Evolutionary conservation across 2,797 vertebrate species (phyloP).

Genomic region (Tiaroga cobitis): DNA sequence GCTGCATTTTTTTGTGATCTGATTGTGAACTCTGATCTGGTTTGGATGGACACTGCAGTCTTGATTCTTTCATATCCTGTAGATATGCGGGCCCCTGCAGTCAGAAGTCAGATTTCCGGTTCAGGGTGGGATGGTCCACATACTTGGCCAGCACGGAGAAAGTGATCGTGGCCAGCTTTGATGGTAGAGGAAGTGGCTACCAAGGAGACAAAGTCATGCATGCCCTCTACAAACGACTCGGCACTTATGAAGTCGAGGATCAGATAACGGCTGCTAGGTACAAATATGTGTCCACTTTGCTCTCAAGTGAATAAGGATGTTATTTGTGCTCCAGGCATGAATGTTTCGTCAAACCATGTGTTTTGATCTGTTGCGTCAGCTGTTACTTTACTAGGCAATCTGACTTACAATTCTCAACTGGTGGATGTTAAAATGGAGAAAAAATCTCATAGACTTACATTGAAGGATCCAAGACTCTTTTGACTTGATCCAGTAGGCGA

Average conservation of each 20-base stretch:
- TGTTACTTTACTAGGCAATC: too few relatives aligned
- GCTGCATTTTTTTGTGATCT: background rate
- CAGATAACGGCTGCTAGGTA: constrained; percentile 92
- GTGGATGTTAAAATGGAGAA: background rate
- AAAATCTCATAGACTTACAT: background rate
- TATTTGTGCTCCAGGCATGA: background rate
- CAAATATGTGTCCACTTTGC: constrained; percentile 13
- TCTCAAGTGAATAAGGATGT: background rate
- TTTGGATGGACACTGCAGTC: background rate
- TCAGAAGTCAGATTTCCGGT: constrained; percentile 85
- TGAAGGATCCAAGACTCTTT: background rate
- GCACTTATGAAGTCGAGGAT: constrained; percentile 95
- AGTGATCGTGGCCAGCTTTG: constrained; percentile 94
- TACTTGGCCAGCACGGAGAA: constrained; percentile 94
- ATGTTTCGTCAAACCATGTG: background rate
- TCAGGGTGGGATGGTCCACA: constrained; percentile 87
- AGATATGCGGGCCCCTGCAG: constrained; percentile 96
- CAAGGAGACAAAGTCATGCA: constrained; percentile 94
- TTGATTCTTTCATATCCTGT: constrained; percentile 26
- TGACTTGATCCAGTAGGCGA: background rate
- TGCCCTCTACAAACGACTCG: constrained; percentile 87
- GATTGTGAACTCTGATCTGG: background rate
- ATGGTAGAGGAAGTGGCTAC: constrained; percentile 95
- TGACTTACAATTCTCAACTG: background rate
- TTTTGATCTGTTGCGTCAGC: too few relatives aligned